Conservation (phyloP, 1,140 invertebrate species). For the Polyergus mexicanus region DNA sequence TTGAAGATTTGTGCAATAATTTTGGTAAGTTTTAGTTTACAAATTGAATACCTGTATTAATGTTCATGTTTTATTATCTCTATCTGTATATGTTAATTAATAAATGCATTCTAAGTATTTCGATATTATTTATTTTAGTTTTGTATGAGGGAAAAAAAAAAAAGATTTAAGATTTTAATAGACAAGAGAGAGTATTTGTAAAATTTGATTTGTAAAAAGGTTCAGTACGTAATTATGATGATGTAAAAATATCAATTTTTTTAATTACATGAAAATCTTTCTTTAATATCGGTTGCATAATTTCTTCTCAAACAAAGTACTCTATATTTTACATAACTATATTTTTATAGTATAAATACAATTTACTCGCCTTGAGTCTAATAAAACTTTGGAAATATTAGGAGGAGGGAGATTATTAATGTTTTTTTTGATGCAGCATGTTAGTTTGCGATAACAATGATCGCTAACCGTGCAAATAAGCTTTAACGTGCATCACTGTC, state of each 20-base stretch:
- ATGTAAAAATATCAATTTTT: background rate
- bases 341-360: background rate
- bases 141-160: too few relatives aligned
- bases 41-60: background rate
- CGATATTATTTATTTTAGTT: too few relatives aligned
- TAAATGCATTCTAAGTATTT: too few relatives aligned
- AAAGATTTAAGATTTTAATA: too few relatives aligned
- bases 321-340: background rate
- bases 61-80: too few relatives aligned
- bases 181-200: too few relatives aligned
- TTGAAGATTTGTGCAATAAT: background rate
- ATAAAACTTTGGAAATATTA: background rate
- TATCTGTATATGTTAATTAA: too few relatives aligned
- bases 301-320: too few relatives aligned
- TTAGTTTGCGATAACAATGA: background rate
- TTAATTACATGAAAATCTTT: background rate
- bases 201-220: too few relatives aligned
- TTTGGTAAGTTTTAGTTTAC: background rate
- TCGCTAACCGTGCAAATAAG: slow-evolving; percentile 40
- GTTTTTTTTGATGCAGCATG: background rate
- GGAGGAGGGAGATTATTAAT: background rate
- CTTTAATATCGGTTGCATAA: too few relatives aligned
- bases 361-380: background rate
- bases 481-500: slow-evolving; percentile 39
- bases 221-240: background rate